Conservation (phyloP, 2,113 vertebrate genomes). For the Neolamprologus ventralis region DNA sequence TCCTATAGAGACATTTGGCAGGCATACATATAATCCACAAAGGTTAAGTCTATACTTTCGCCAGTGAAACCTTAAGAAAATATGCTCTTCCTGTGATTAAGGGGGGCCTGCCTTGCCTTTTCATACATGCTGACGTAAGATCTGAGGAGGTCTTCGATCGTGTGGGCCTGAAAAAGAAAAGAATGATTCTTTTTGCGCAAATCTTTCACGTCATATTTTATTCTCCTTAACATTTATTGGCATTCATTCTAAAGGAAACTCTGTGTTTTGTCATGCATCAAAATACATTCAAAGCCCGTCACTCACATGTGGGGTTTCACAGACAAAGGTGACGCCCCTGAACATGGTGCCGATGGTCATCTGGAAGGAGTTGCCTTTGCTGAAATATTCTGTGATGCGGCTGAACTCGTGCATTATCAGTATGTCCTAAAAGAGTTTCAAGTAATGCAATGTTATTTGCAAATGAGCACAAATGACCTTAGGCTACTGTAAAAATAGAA, state of each 20-base stretch:
- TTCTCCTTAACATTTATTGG: background rate
- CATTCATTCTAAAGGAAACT: background rate
- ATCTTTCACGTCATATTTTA: background rate
- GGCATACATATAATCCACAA: background rate
- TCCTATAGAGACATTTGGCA: background rate
- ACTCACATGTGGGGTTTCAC: constrained; percentile 86
- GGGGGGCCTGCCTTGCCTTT: constrained; percentile 30
- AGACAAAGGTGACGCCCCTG: constrained; percentile 74
- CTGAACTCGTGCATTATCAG: constrained; percentile 79
- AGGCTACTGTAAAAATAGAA: background rate
- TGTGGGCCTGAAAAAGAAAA: constrained; percentile 73
- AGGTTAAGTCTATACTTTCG: background rate
- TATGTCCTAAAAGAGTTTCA: constrained; percentile 71
- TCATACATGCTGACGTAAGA: constrained; percentile 81
- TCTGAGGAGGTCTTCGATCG: constrained; percentile 85
- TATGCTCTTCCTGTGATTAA: constrained; percentile 44
- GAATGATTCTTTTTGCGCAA: background rate
- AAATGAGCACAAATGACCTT: background rate
- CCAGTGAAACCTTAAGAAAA: constrained; percentile 7
- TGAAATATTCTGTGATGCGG: constrained; percentile 84
- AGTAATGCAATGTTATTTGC: background rate
- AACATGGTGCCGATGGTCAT: constrained; percentile 81
- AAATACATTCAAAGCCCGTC: background rate
- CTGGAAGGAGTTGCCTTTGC: constrained; percentile 81
- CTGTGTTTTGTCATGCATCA: background rate